Conservation (phyloP, 2,113 vertebrate species). For the Tinamus guttatus region DNA sequence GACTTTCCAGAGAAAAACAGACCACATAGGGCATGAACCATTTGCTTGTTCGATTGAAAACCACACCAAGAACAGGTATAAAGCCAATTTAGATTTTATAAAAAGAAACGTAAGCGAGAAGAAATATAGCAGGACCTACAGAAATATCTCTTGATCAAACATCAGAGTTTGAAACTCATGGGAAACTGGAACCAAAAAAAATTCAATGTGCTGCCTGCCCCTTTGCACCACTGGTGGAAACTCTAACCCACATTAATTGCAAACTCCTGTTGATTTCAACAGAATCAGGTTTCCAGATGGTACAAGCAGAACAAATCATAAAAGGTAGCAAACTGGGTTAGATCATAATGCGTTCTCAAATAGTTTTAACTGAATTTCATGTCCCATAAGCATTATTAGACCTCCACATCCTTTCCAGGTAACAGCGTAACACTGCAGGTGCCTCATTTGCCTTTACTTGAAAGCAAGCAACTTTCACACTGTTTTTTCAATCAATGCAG, state of each 20-base stretch:
- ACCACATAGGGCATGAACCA: background rate
- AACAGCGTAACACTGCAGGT: background rate
- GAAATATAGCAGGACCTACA: background rate
- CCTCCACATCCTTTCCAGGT: background rate
- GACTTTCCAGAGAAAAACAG: background rate
- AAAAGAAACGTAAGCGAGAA: conserved; percentile 24
- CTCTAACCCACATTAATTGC: conserved; percentile 8
- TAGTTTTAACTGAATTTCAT: background rate
- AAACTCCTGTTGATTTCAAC: conserved; percentile 19
- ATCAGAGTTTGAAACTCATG: background rate
- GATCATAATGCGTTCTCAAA: background rate
- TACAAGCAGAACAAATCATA: background rate
- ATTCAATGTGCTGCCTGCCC: background rate
- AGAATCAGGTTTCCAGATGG: background rate
- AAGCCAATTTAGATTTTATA: background rate
- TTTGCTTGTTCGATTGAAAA: background rate
- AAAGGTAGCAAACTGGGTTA: background rate
- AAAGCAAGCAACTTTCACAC: background rate
- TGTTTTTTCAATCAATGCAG: background rate
- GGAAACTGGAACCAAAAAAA: conserved; percentile 1
- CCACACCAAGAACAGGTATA: background rate
- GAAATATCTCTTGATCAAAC: background rate
- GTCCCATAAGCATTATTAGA: background rate
- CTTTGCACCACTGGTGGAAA: background rate
- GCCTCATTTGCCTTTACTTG: background rate